These are phyloP conservation scores for Falco novaeseelandiae DNA, from an alignment of 2,797 vertebrate species.

Conservation along the genomic window DNA sequence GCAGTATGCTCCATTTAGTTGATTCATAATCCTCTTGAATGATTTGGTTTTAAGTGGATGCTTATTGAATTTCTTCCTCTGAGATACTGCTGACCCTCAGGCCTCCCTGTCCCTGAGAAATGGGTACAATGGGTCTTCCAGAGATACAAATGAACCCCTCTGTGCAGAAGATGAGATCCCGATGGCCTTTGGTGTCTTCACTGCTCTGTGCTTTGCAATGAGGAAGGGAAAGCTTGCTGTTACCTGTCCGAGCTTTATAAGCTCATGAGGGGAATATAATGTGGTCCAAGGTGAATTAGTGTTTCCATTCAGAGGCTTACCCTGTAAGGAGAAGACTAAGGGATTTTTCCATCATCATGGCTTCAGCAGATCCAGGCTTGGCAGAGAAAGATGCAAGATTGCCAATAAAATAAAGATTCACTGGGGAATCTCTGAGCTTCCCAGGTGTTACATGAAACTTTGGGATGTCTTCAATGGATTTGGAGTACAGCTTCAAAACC, in stretches of 20 bases:
- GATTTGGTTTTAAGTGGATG: not conserved
- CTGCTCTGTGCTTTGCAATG: not conserved
- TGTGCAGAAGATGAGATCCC: not conserved
- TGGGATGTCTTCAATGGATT: not conserved
- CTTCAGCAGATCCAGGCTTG: not conserved
- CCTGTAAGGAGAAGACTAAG: not conserved
- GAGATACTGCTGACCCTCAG: not conserved
- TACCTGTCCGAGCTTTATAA: not conserved
- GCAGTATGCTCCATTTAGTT: not conserved
- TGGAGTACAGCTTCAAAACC: not conserved
- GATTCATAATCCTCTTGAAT: constrained; percentile 33
- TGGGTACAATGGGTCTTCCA: not conserved
- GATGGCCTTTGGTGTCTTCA: not conserved
- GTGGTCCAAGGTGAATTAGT: not conserved
- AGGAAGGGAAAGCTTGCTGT: not conserved
- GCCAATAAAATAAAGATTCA: not conserved
- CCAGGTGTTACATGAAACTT: not conserved
- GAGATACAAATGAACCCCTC: not conserved
- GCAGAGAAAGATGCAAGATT: not conserved
- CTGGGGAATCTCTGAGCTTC: not conserved
- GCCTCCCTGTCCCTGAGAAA: not conserved
- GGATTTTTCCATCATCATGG: not conserved
- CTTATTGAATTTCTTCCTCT: constrained; percentile 7
- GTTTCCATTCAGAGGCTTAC: not conserved
- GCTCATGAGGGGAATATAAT: not conserved